These are phyloP conservation scores for Montipora foliosa DNA, from an alignment of 64 coral and sea anemone species.

Conservation along the genomic window DNA sequence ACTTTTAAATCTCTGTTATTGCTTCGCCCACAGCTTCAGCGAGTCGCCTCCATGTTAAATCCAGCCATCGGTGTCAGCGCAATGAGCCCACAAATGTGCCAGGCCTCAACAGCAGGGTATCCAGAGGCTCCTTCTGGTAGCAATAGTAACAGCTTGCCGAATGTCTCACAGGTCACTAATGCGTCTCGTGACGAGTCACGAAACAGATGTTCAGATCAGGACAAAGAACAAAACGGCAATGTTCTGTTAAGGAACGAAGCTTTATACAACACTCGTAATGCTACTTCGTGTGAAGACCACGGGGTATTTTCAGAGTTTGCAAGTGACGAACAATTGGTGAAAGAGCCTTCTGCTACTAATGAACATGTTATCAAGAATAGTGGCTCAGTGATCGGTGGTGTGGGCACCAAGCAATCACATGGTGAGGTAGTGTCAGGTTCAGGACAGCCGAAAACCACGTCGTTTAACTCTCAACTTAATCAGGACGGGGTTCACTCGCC, in stretches of 20 bases:
- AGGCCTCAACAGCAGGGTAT: background rate
- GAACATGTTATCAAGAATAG: background rate
- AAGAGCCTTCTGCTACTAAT: background rate
- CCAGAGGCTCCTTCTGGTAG: background rate
- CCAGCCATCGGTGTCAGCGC: background rate
- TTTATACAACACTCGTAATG: background rate
- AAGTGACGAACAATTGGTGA: background rate
- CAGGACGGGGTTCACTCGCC: background rate
- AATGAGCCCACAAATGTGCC: background rate
- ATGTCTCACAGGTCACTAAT: background rate
- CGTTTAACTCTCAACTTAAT: background rate
- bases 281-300: background rate
- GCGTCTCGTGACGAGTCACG: background rate
- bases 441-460: background rate
- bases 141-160: background rate
- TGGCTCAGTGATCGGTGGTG: background rate
- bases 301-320: background rate
- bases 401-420: background rate
- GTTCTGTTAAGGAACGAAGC: background rate
- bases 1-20: slow-evolving; percentile 61
- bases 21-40: slow-evolving; percentile 54
- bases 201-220: background rate
- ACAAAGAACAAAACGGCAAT: background rate
- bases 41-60: slow-evolving; percentile 38
- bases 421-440: background rate